A percentile compares a stretch with the other conserved stretches of the same genome.
Conservation (phyloP, 2,797 vertebrate genomes). For the Sebastes diaconus region DNA sequence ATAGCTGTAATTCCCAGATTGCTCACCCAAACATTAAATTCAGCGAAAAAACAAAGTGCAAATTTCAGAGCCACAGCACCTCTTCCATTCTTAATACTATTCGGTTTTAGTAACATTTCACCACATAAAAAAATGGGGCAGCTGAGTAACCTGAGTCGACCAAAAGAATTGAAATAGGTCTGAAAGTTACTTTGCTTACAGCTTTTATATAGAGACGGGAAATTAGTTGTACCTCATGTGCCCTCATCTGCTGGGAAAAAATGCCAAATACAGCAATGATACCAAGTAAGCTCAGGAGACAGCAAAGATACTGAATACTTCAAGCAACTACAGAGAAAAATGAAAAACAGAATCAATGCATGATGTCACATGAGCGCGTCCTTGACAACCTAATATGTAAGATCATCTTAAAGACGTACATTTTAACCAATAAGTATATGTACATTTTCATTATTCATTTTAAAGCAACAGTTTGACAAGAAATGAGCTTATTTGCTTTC, state of each 20-base stretch:
- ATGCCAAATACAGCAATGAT: neutral
- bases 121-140: neutral
- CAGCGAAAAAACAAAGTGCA: neutral
- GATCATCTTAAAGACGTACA: neutral
- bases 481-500: neutral
- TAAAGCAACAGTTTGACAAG: neutral
- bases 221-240: neutral
- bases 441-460: neutral
- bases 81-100: neutral
- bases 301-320: neutral
- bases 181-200: neutral
- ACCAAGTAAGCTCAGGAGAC: neutral
- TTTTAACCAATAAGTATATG: neutral
- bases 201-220: neutral
- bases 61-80: neutral
- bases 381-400: neutral
- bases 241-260: neutral
- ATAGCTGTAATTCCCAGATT: constrained; percentile 17
- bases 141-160: neutral
- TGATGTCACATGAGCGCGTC: neutral
- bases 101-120: neutral
- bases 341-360: neutral
- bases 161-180: neutral
- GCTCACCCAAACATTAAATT: neutral
- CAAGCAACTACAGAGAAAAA: neutral